A percentile compares a stretch with the other conserved stretches of the same genome.
Conservation (phyloP, 2,797 vertebrate species). For the Prionace glauca region DNA sequence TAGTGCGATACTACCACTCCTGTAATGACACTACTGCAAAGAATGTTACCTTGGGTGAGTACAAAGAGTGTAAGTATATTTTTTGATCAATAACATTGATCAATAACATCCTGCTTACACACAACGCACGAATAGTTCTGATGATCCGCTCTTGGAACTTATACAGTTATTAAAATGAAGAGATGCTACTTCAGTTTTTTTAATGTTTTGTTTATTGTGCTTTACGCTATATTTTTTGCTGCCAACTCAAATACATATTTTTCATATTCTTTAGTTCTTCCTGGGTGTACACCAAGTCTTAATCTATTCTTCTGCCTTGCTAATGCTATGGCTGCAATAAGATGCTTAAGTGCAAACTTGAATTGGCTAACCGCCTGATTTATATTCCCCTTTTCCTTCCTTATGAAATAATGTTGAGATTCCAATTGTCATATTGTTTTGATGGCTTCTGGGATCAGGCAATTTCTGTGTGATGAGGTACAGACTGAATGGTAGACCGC, state of each 20-base stretch:
- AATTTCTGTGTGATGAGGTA: not conserved
- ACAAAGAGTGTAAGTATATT: not conserved
- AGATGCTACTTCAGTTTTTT: not conserved
- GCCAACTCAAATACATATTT: not conserved
- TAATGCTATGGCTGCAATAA: not conserved
- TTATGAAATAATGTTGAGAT: not conserved
- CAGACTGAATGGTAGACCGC: not conserved
- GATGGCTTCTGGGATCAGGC: not conserved
- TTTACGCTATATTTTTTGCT: not conserved
- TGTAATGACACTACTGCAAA: conserved; percentile 95
- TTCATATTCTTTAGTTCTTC: not conserved
- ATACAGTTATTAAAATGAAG: not conserved
- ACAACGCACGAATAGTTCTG: not conserved
- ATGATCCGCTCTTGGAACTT: not conserved
- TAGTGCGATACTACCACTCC: conserved; percentile 90
- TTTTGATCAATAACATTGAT: too few species aligned
- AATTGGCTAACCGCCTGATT: not conserved
- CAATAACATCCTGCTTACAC: not conserved
- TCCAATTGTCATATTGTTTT: not conserved
- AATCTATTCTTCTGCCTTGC: not conserved
- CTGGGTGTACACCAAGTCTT: not conserved
- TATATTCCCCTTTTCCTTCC: not conserved
- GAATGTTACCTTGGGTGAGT: conserved; percentile 87
- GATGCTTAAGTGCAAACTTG: not conserved
- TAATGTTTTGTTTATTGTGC: not conserved